Conservation (phyloP, 2,888 invertebrate genomes). For the Amitus sp. region DNA sequence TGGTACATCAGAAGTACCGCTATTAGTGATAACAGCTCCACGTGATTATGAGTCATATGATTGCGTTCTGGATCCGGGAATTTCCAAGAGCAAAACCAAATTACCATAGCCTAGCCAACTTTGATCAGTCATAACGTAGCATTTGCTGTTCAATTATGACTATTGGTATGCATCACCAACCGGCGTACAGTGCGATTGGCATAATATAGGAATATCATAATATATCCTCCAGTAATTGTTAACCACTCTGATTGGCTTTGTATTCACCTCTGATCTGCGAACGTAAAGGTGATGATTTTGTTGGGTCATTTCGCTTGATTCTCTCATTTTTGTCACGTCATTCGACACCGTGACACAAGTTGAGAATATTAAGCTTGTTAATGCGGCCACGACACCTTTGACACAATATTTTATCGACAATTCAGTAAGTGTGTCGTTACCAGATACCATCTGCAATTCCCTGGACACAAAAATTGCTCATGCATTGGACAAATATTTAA, state of each 20-base stretch:
- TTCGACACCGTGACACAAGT: too few species aligned
- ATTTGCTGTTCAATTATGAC: constrained; percentile 46
- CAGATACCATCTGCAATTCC: constrained; percentile 55
- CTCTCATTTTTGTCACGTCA: too few species aligned
- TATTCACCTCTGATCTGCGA: too few species aligned
- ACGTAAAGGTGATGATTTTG: too few species aligned
- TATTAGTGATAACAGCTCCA: too few species aligned
- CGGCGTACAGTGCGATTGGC: constrained; percentile 56
- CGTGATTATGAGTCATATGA: background rate
- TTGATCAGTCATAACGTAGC: constrained; percentile 56
- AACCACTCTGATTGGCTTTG: too few species aligned
- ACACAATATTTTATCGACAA: constrained; percentile 32
- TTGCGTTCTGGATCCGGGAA: background rate
- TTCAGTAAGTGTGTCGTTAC: constrained; percentile 58
- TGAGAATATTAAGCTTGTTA: too few species aligned
- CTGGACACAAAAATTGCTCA: constrained; percentile 59
- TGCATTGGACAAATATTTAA: constrained; percentile 59
- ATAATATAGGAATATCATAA: constrained; percentile 61
- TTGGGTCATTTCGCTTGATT: too few species aligned
- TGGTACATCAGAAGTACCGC: too few species aligned
- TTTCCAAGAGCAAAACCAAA: constrained; percentile 40
- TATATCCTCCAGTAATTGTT: constrained; percentile 49
- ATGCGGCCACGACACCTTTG: too few species aligned
- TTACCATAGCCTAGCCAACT: constrained; percentile 58
- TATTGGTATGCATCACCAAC: constrained; percentile 60